A percentile compares a stretch with the other conserved stretches of the same genome.
phyloP scores from a whole-genome alignment of 2,113 vertebrate species.

The Geococcyx californianus region DNA sequence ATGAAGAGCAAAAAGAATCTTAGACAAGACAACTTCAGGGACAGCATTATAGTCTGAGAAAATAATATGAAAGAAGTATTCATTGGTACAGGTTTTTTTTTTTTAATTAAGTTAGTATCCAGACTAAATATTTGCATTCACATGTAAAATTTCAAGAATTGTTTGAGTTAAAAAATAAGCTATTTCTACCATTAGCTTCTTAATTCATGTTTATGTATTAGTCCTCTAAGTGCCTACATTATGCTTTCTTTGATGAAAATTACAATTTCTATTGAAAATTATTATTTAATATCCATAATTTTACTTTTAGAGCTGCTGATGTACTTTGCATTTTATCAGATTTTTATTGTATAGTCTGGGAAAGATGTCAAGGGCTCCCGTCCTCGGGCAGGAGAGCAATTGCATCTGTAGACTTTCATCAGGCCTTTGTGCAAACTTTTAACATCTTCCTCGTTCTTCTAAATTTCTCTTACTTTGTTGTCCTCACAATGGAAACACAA shows the following conservation, averaged over 20 bases:
- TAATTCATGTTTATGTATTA: slow-evolving; percentile 3
- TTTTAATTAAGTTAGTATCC: background rate
- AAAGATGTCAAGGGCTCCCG: background rate
- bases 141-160: background rate
- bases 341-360: background rate
- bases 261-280: background rate
- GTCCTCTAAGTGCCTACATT: background rate
- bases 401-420: background rate
- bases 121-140: background rate
- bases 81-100: background rate
- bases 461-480: background rate
- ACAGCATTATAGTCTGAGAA: background rate
- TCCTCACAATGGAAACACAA: background rate
- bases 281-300: slow-evolving; percentile 10
- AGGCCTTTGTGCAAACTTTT: background rate
- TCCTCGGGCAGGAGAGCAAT: background rate
- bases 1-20: background rate
- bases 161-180: background rate
- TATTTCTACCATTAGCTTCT: background rate
- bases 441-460: background rate
- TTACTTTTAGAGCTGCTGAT: background rate
- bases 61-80: background rate
- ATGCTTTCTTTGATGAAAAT: slow-evolving; percentile 17
- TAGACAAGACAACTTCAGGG: background rate
- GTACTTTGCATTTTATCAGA: background rate